Evolutionary conservation across 2,113 vertebrate species (phyloP).

Genomic region (Piaya cayana): DNA sequence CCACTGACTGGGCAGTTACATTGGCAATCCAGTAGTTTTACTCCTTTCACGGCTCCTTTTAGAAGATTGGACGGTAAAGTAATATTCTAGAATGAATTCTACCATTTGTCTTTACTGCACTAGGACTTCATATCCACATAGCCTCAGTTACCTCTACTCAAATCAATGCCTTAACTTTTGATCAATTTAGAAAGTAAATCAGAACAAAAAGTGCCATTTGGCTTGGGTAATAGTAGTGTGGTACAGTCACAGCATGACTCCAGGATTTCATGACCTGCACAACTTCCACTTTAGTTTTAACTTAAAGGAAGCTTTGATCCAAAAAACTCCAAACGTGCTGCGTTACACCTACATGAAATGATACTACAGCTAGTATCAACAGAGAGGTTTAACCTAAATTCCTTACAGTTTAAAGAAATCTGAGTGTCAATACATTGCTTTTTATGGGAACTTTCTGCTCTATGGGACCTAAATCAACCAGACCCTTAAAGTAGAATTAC

Average conservation of each 20-base stretch:
- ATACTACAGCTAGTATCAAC: not conserved
- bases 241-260: not conserved
- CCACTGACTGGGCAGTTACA: not conserved
- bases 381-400: constrained; percentile 13
- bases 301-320: not conserved
- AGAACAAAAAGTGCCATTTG: not conserved
- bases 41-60: not conserved
- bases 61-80: not conserved
- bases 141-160: not conserved
- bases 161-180: constrained; percentile 5
- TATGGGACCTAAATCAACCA: not conserved
- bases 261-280: not conserved
- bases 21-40: not conserved
- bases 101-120: not conserved
- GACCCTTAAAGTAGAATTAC: not conserved
- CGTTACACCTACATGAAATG: not conserved
- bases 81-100: constrained; percentile 27
- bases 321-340: not conserved
- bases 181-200: constrained; percentile 37
- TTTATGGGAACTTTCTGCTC: not conserved
- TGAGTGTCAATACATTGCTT: not conserved
- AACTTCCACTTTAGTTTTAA: constrained; percentile 19
- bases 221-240: not conserved
- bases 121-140: not conserved
- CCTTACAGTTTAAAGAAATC: not conserved